These are phyloP conservation scores for Helarctos malayanus DNA, from an alignment of 2,797 vertebrate genomes.

Conservation along the genomic window DNA sequence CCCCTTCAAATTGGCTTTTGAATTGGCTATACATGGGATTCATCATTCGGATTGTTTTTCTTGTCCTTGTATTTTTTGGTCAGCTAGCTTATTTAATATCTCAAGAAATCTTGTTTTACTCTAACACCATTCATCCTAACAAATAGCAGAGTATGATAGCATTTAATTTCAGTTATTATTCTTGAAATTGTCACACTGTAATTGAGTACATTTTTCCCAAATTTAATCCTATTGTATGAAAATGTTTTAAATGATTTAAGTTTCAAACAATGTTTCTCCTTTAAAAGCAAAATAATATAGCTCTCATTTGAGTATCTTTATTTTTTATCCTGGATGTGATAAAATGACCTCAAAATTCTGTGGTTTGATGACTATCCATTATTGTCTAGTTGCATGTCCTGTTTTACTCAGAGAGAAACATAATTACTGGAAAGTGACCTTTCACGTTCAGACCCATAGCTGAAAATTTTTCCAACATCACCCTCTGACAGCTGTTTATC, in stretches of 20 bases:
- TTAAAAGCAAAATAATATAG: not conserved
- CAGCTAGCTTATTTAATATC: not conserved
- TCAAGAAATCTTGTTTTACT: not conserved
- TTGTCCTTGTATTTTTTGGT: not conserved
- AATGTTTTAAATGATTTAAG: not conserved
- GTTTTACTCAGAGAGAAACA: constrained; percentile 31
- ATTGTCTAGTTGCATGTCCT: constrained; percentile 14
- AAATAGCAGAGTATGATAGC: not conserved
- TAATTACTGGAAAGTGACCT: constrained; percentile 44
- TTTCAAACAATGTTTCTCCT: not conserved
- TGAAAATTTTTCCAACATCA: constrained; percentile 61
- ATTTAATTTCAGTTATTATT: not conserved
- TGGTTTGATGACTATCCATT: constrained; percentile 15
- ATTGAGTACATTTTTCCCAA: not conserved
- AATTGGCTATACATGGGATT: not conserved
- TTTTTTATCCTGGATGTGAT: not conserved
- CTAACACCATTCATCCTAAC: not conserved
- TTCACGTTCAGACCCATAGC: not conserved
- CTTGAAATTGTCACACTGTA: not conserved
- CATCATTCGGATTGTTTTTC: not conserved
- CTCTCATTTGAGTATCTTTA: not conserved
- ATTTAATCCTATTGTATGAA: not conserved
- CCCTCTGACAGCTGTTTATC: not conserved
- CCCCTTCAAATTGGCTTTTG: not conserved
- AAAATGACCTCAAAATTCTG: not conserved